Evolutionary conservation across 2,797 vertebrate species (phyloP), one percentile per base, ranked within the genome.

Genomic region (Holocentrus rufus): DNA sequence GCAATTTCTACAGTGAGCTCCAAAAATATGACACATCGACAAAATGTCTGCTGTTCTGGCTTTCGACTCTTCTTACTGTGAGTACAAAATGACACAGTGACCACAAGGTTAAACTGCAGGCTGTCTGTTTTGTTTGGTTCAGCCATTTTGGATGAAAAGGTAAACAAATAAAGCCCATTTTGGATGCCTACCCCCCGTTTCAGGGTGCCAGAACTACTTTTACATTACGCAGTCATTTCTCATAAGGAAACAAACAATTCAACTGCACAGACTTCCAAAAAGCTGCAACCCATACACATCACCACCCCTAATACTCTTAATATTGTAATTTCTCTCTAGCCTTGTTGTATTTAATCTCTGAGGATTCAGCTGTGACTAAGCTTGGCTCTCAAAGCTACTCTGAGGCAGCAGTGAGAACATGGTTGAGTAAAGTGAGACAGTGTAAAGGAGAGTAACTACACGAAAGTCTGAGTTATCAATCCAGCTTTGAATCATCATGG

Each of bases 261-360:
- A 13, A n/a, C 25, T 71, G 49, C 65, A 55, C 22, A 55, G 18
- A 61, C 18, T 47, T 8, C 1, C 15, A 22, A 31, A 53, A 10
- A 44, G 20, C 36, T 50, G 49, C 6, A 42, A 7, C 22, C 2
- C 18, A 4, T 7, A 17, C 3, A 44, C 42, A 44, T 15, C 42
- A 15, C 42, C 39, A 30, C 17, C n/a, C 3, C 50, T 31, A 1
- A 30, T 54, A 34, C 64, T 34, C 9, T 31, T 15, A 49, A 47
- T 64, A 50, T 67, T 50, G 39, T 44, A 20, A 2, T 17, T 18
- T 58, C 75, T 50, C 3, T 66, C 17, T 39, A 61, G 62, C 50
- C 57, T 57, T 56, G 31, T 44, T 27, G 4, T 23, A 23, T 47
- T 42, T n/a, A 5, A 27, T 75, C 59, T 59, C 0, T 20, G 7